Conservation (phyloP, 2,888 invertebrate species). For the Meiosimyza platycephala region DNA sequence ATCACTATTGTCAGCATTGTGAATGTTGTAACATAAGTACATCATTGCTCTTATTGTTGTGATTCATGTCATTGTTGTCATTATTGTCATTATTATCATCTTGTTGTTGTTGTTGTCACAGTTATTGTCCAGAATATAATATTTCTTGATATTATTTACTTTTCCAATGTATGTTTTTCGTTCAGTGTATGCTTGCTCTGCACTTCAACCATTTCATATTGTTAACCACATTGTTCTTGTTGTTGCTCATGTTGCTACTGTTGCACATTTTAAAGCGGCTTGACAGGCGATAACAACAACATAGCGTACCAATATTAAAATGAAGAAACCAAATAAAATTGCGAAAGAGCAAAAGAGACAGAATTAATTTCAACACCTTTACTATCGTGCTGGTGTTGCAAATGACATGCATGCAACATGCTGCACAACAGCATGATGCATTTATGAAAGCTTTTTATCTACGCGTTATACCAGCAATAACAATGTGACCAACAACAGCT, state of each 20-base stretch:
- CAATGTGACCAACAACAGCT: conserved; percentile 32
- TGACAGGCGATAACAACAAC: no score
- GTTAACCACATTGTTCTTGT: conserved; percentile 25
- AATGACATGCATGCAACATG: conserved; percentile 20
- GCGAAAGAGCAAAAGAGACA: neutral
- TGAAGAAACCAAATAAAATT: neutral
- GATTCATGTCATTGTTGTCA: no score
- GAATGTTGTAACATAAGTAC: no score
- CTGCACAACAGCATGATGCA: conserved; percentile 54
- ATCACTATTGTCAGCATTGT: no score
- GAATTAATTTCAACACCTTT: conserved; percentile 11
- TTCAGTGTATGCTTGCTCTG: neutral
- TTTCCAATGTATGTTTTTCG: no score
- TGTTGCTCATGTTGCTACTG: neutral
- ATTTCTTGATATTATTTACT: no score
- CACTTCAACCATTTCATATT: conserved; percentile 28
- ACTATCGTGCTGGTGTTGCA: conserved; percentile 1
- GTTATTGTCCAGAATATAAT: no score
- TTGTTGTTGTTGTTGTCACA: no score
- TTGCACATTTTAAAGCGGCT: neutral
- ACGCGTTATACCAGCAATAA: conserved; percentile 42
- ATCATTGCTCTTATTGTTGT: no score
- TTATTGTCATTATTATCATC: no score
- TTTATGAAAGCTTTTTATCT: conserved; percentile 64
- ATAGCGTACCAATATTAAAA: no score